Percentiles rank a stretch among this genome's conserved stretches.
Conservation (phyloP, 64 coral and sea anemone genomes). For the Stichodactyla helianthus region DNA sequence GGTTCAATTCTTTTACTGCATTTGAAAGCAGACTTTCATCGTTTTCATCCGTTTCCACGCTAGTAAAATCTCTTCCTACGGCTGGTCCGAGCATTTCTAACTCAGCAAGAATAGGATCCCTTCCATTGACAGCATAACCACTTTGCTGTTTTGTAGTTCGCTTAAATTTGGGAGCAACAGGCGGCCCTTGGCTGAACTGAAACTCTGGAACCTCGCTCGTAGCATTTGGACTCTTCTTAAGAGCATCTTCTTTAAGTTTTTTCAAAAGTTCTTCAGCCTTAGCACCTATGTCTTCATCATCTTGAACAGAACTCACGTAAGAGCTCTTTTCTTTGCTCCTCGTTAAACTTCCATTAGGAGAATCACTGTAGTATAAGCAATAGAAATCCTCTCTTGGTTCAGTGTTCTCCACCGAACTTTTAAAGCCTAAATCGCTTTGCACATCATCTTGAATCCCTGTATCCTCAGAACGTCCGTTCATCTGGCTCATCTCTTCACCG, state of each 20-base stretch:
- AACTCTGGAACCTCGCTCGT: not conserved
- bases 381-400: constrained; percentile 43
- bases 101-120: constrained; percentile 15
- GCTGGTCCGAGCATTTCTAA: constrained; percentile 8
- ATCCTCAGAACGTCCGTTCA: not conserved
- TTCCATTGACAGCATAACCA: not conserved
- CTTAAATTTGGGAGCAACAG: constrained; percentile 47
- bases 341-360: constrained; percentile 42
- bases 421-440: not conserved
- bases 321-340: not conserved
- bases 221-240: not conserved
- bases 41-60: not conserved
- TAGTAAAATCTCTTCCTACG: constrained; percentile 1
- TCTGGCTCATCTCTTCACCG: not conserved
- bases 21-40: not conserved
- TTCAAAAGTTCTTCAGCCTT: constrained; percentile 7
- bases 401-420: constrained; percentile 16
- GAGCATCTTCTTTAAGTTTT: constrained; percentile 1
- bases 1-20: not conserved
- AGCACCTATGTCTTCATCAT: not conserved
- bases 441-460: not conserved
- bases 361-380: constrained; percentile 58
- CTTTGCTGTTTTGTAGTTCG: not conserved
- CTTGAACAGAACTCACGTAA: not conserved
- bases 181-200: not conserved